Conservation (phyloP, 53 echinoderm and acorn worm genomes). For the Echinarachnius parma region DNA sequence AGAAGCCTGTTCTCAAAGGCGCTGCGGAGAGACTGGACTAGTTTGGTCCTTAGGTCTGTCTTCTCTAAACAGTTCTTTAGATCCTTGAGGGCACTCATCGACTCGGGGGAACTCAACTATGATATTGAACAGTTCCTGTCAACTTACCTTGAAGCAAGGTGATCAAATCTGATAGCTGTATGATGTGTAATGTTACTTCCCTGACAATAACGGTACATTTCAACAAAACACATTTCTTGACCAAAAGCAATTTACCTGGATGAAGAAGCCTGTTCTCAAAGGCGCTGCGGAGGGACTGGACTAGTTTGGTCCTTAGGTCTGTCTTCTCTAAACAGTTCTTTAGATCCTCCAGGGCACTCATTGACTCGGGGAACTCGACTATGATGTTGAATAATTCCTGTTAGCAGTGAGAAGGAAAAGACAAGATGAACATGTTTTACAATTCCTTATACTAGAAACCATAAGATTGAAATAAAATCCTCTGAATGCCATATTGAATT, state of each 20-base stretch:
- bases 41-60: conserved; percentile 77
- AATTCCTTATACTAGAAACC: too few relatives aligned
- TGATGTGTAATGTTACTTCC: too few relatives aligned
- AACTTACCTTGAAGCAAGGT: neutral
- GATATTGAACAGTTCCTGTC: conserved; percentile 90
- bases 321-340: conserved; percentile 92
- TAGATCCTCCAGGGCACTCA: conserved; percentile 83
- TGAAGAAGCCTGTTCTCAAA: conserved; percentile 89
- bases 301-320: conserved; percentile 73
- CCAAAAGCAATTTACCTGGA: too few relatives aligned
- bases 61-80: conserved; percentile 90
- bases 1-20: conserved; percentile 88
- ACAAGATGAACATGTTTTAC: too few relatives aligned
- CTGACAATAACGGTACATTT: too few relatives aligned
- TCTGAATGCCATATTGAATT: too few relatives aligned
- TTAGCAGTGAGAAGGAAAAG: too few relatives aligned
- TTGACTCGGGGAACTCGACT: conserved; percentile 92
- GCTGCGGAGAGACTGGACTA: conserved; percentile 76
- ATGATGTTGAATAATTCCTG: conserved; percentile 95
- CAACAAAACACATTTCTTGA: too few relatives aligned
- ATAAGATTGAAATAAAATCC: too few relatives aligned
- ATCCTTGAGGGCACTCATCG: conserved; percentile 81
- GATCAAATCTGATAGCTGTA: too few relatives aligned
- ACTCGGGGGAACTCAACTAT: conserved; percentile 97
- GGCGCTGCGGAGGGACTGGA: conserved; percentile 76